phyloP scores from a whole-genome alignment of 2,888 invertebrate genomes.

The Melipona beecheii region DNA sequence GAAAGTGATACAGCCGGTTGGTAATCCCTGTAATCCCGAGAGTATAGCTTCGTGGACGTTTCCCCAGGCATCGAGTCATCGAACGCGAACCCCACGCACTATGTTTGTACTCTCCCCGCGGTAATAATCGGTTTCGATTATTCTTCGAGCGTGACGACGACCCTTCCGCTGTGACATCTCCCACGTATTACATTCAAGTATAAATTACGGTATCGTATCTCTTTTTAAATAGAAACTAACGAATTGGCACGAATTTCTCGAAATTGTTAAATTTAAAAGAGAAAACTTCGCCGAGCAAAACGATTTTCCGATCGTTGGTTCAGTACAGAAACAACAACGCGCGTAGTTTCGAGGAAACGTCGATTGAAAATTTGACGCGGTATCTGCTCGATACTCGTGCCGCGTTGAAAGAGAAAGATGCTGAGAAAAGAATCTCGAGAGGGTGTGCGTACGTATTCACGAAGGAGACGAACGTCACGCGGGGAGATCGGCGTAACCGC shows the following conservation, averaged over 20 bases:
- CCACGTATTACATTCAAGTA: neutral
- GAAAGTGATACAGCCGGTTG: constrained; percentile 80
- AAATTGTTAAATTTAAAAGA: neutral
- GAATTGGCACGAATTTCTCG: neutral
- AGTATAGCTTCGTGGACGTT: constrained; percentile 67
- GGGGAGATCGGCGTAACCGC: constrained; percentile 73
- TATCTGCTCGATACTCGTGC: neutral
- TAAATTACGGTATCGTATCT: neutral
- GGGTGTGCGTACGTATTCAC: constrained; percentile 53
- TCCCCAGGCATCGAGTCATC: constrained; percentile 48
- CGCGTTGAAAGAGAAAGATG: constrained; percentile 5
- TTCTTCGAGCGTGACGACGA: constrained; percentile 16
- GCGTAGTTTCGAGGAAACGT: neutral
- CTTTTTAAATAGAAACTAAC: neutral
- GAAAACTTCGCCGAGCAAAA: neutral
- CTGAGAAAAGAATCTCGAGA: constrained; percentile 40
- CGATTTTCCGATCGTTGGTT: neutral
- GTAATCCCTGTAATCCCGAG: constrained; percentile 80
- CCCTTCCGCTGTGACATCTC: neutral
- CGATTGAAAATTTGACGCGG: neutral
- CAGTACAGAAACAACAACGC: neutral
- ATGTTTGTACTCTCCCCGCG: constrained; percentile 37
- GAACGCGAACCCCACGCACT: constrained; percentile 40
- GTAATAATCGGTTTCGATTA: constrained; percentile 62
- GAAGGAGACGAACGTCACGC: constrained; percentile 48